Base-by-base conservation (phyloP, 2,797 vertebrate species). In the Argyrosomus regius region DNA sequence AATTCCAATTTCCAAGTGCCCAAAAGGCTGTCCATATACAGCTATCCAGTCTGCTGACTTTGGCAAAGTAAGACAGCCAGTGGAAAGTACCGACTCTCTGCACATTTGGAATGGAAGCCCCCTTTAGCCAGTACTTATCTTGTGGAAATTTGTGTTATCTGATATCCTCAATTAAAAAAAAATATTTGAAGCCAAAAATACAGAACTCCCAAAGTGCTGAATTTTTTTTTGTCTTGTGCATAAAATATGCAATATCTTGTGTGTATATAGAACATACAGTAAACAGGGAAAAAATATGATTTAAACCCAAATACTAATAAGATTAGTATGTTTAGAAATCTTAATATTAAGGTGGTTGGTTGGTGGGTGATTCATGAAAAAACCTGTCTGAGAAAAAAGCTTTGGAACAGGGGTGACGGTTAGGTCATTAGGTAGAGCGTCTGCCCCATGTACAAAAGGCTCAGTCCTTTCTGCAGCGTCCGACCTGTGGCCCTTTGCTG, bases 1-100 rank as follows among this genome's bases (percentile, higher is more conserved):
- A 75, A 78, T 77, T 75, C 71, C 67, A 71, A 66, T 80, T 74
- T 74, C 64, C 46, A 62, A 58, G 62, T 65, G 62, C 61, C 61
- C 54, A 28, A 74, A 77, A 72, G 41, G 48, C 67, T 16, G 31
- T 48, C 62, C 68, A 57, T 66, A 80, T 72, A 49, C 60, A 69
- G 31, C 45, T 72, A 72, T 75, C 70, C 76, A 80, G 71, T 67
- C 24, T 90, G 86, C 81, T 89, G 85, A 88, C 72, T 87, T 89
- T 92, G 90, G 84, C 89, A 72, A 62, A 52, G 77, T 31, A 43
- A 52, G 62, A 43, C 35, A 49, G 72, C 53, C 46, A 24, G 71
- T 77, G 83, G 89, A 88, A 89, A 88, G 79, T 79, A 85, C 66
- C 53, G 28, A 75, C 56, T 77, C 67, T 67, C 31, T 81, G 59